Percentiles rank a stretch among this genome's conserved stretches.
phyloP scores from a whole-genome alignment of 2,888 invertebrate species.

The Drosophila fulvimacula region DNA sequence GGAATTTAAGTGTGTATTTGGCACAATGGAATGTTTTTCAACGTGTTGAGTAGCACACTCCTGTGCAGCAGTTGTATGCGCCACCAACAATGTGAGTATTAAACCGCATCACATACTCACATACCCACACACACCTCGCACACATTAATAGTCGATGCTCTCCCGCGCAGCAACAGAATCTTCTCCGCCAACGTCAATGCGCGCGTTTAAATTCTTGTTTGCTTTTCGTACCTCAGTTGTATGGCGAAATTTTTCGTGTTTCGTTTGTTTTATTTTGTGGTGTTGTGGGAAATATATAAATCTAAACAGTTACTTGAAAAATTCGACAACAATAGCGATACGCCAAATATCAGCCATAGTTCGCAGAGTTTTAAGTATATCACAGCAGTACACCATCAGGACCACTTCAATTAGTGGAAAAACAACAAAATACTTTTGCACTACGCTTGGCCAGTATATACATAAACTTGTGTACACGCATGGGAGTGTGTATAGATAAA shows the following conservation, averaged over 20 bases:
- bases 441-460: slow-evolving; percentile 21
- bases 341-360: slow-evolving; percentile 11
- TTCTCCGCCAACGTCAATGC: slow-evolving; percentile 61
- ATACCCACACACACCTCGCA: slow-evolving; percentile 14
- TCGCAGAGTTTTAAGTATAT: slow-evolving; percentile 15
- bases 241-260: slow-evolving; percentile 79
- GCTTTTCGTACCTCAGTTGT: slow-evolving; percentile 77
- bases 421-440: slow-evolving; percentile 15
- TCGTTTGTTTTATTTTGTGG: slow-evolving; percentile 72
- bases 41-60: slow-evolving; percentile 64
- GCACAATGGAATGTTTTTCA: slow-evolving; percentile 79
- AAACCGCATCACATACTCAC: slow-evolving; percentile 42
- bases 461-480: neutral
- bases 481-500: slow-evolving; percentile 8
- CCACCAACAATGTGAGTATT: slow-evolving; percentile 44
- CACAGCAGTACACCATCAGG: slow-evolving; percentile 1
- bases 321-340: slow-evolving; percentile 22
- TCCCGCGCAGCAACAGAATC: slow-evolving; percentile 61
- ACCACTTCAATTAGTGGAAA: neutral
- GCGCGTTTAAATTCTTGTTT: slow-evolving; percentile 79
- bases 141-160: slow-evolving; percentile 46
- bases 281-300: slow-evolving; percentile 50
- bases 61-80: slow-evolving; percentile 59
- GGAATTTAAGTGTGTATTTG: slow-evolving; percentile 81
- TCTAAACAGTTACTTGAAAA: slow-evolving; percentile 23